Evolutionary conservation across 2,888 invertebrate genomes (phyloP).

Genomic region (Glomeris marginata): DNA sequence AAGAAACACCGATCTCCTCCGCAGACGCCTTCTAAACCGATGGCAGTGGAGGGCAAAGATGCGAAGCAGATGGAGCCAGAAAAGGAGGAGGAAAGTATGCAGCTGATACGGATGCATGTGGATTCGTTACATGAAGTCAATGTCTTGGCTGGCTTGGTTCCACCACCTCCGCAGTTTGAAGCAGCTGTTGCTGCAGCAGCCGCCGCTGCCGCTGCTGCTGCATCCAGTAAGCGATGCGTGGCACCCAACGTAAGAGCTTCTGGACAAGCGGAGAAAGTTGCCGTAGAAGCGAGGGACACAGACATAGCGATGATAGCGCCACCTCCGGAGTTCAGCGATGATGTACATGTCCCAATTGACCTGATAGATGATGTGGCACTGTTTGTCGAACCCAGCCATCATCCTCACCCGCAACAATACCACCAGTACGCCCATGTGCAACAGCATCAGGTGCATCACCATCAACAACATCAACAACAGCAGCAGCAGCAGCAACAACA

Average conservation of each 20-base stretch:
- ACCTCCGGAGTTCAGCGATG: constrained; percentile 81
- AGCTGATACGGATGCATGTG: constrained; percentile 28
- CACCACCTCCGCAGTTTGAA: constrained; percentile 14
- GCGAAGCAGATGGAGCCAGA: constrained; percentile 13
- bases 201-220: constrained; percentile 2
- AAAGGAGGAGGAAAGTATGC: constrained; percentile 28
- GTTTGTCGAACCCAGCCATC: constrained; percentile 2
- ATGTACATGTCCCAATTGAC: constrained; percentile 21
- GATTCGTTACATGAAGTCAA: constrained; percentile 26
- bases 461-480: constrained; percentile 14
- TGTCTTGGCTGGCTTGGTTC: constrained; percentile 18
- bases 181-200: constrained; percentile 13
- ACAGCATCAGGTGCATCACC: constrained; percentile 23
- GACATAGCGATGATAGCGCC: constrained; percentile 44
- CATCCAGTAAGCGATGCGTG: too few relatives aligned
- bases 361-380: constrained; percentile 6
- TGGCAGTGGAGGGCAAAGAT: neutral
- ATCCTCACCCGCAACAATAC: constrained; percentile 1
- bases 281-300: too few relatives aligned
- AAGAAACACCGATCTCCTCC: neutral
- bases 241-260: too few relatives aligned
- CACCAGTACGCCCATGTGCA: constrained; percentile 10
- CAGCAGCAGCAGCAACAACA: constrained; percentile 18
- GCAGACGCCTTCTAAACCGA: neutral
- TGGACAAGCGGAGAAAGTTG: too few relatives aligned